These are phyloP conservation scores for Adineta ricciae DNA, from an alignment of 2,888 invertebrate species.

Conservation along the genomic window DNA sequence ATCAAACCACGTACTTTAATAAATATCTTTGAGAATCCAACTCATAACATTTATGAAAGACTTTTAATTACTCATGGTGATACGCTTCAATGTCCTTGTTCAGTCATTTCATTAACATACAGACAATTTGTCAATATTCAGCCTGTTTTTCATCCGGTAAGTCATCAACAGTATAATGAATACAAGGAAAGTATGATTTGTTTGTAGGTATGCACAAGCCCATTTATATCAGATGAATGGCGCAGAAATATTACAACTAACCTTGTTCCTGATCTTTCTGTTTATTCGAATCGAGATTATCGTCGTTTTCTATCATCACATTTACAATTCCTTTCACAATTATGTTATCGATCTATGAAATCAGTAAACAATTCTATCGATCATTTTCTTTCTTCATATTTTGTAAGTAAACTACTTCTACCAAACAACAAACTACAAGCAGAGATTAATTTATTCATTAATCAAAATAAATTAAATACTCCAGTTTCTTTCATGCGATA, in stretches of 20 bases:
- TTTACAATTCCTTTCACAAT: neutral
- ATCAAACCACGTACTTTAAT: neutral
- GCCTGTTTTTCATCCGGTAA: neutral
- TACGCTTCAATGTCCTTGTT: neutral
- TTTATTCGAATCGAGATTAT: neutral
- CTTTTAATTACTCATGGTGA: neutral
- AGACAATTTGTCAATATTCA: neutral
- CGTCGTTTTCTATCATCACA: neutral
- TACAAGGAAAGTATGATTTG: too few species aligned
- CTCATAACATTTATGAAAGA: neutral
- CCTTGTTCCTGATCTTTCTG: neutral
- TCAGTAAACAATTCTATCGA: neutral
- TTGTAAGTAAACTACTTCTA: neutral
- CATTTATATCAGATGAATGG: neutral
- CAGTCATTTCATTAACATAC: neutral
- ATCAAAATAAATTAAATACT: neutral
- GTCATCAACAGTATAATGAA: neutral
- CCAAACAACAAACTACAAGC: too few species aligned
- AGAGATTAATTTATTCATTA: neutral
- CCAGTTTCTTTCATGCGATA: neutral
- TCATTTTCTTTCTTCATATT: neutral
- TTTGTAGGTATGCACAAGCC: neutral
- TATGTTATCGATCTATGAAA: neutral
- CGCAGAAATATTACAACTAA: neutral
- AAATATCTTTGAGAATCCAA: neutral